Evolutionary conservation across 2,113 vertebrate species (phyloP).

Genomic region (Jaculus jaculus): DNA sequence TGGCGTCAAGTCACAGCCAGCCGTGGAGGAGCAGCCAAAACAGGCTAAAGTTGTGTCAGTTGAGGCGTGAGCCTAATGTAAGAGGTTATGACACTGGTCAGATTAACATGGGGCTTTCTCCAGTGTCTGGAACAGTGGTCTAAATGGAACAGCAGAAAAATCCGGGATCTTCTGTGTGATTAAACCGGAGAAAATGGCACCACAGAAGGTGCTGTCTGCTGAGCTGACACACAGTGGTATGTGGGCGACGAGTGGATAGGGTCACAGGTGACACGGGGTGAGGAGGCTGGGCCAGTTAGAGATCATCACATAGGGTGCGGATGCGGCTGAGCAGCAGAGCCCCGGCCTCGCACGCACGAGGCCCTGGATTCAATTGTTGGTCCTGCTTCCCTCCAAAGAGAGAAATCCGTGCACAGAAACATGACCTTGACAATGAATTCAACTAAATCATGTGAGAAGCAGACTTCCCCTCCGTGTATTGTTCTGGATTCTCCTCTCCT

Average conservation of each 20-base stretch:
- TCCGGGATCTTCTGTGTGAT: background rate
- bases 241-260: background rate
- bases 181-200: background rate
- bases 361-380: too few species aligned
- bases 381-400: too few species aligned
- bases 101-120: background rate
- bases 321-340: too few species aligned
- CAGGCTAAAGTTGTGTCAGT: background rate
- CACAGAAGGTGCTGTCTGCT: background rate
- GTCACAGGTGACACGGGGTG: fast-evolving
- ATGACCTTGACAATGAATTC: background rate
- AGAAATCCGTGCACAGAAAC: background rate
- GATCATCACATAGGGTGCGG: too few species aligned
- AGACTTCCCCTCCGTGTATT: background rate
- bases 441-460: background rate
- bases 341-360: too few species aligned
- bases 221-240: background rate
- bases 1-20: background rate
- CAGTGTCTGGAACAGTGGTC: background rate
- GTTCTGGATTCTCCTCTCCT: background rate
- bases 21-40: background rate
- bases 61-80: background rate
- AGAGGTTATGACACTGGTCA: background rate
- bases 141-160: background rate
- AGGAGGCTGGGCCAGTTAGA: background rate